A percentile compares a stretch with the other conserved stretches of the same genome.
Conservation (phyloP, 2,113 vertebrate species). For the Ascaphus truei region DNA sequence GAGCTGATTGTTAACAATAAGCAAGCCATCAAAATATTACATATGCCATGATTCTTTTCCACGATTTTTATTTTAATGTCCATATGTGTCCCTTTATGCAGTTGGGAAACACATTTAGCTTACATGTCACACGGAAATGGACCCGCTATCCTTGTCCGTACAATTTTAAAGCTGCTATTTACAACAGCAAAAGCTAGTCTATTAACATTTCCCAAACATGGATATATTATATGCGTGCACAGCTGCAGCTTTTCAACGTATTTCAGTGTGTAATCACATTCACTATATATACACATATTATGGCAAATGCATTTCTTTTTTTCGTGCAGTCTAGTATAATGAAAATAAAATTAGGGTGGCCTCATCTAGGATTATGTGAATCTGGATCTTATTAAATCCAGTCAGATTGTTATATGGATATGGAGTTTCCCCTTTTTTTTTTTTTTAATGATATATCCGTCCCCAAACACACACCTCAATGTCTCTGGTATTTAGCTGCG, state of each 20-base stretch:
- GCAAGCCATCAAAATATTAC: conserved; percentile 34
- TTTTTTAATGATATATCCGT: not conserved
- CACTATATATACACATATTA: not conserved
- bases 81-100: conserved; percentile 21
- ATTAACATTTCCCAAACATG: conserved; percentile 12
- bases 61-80: conserved; percentile 19
- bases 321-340: not conserved
- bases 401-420: not conserved
- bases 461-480: not conserved
- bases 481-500: not conserved
- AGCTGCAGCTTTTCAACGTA: conserved; percentile 10
- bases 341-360: conserved; percentile 22
- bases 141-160: not conserved
- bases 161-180: conserved; percentile 18
- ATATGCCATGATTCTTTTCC: conserved; percentile 20
- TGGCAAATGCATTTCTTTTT: conserved; percentile 14
- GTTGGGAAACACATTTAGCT: conserved; percentile 27
- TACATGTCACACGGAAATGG: conserved; percentile 5
- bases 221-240: conserved; percentile 22
- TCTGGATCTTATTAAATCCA: not conserved
- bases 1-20: conserved; percentile 30
- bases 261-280: not conserved
- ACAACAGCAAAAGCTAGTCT: conserved; percentile 9
- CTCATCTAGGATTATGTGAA: conserved; percentile 13
- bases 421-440: conserved; percentile 12